Base-by-base conservation (phyloP, 1,140 invertebrate species). In the Aphaenogaster floridana region DNA sequence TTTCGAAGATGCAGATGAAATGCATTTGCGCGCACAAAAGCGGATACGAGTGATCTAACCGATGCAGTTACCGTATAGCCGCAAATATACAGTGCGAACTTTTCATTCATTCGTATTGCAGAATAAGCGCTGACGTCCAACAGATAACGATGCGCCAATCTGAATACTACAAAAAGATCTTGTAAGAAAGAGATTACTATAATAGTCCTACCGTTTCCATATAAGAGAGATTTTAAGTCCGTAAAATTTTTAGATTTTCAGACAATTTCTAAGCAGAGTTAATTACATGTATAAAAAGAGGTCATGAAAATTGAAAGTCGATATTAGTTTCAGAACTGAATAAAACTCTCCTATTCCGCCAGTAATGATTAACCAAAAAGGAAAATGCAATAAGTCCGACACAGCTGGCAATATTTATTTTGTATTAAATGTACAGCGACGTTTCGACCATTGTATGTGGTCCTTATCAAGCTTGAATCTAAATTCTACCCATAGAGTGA, bases 11-110 rank as follows among this genome's bases (percentile, higher is more conserved):
- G 72, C 61, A 48, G 34, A 81, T 66, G 64, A 71, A 63, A 72
- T 76, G 64, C 39, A 74, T 61, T 88, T 48, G 28, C 28, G 57
- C 57, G 66, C 61, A 69, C 36, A 83, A 87, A 89, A 86, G 77
- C 57, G 57, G 34, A 54, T 36, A 52, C 6, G 34, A 54, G 15
- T 69, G 68, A 54, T 78, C 72, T 13, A 34, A 15, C 15, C 8
- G 61, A 34, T 39, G 13, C 39, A 34, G 83, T 64, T 71, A 28
- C 48, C 39, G 42, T 42, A 74, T 15, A 83, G 36, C 52, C 2
- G 52, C 39, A 17, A 15, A 36, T 69, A 7, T 9, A 72, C 42
- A 21, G 13, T 39, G 34, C 34, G 39, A 48, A 39, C 50, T 28
- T 69, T 72, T 34, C 36, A 5, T 42, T 71, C 39, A 34, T 71